Evolutionary conservation across 2,888 invertebrate species (phyloP).

Genomic region (Cryptus viduatorius): DNA sequence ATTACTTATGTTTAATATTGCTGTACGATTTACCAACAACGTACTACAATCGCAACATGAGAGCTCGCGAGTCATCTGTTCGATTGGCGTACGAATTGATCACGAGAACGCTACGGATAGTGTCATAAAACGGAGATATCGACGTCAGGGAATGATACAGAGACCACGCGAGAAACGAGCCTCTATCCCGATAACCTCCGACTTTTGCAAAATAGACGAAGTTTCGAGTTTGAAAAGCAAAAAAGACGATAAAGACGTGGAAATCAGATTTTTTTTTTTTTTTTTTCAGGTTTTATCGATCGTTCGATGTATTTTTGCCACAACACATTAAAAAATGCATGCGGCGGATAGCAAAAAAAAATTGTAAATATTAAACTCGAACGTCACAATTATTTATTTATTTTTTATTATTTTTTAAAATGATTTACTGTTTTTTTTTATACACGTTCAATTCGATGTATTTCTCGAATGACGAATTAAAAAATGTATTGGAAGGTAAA

Average conservation of each 20-base stretch:
- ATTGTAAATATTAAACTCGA: too few species aligned
- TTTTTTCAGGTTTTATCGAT: conserved; percentile 34
- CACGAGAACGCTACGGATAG: conserved; percentile 13
- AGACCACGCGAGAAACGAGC: conserved; percentile 24
- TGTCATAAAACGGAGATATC: conserved; percentile 54
- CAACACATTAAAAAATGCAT: too few species aligned
- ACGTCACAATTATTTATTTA: too few species aligned
- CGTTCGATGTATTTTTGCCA: background rate
- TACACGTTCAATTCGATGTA: too few species aligned
- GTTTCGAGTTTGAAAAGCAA: background rate
- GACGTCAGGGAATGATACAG: conserved; percentile 15
- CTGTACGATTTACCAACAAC: conserved; percentile 8
- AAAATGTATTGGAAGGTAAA: too few species aligned
- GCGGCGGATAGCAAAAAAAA: too few species aligned
- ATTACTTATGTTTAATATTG: conserved; percentile 29
- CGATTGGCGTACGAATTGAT: background rate
- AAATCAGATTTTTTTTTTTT: background rate
- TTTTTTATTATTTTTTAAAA: too few species aligned
- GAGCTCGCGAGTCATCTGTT: conserved; percentile 30
- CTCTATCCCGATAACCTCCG: conserved; percentile 50
- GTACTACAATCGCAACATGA: conserved; percentile 20
- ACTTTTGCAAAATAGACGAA: conserved; percentile 41
- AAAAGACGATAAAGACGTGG: background rate
- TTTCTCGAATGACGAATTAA: too few species aligned
- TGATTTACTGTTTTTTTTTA: too few species aligned